Percentiles rank a stretch among this genome's conserved stretches.
Evolutionary conservation across 2,888 invertebrate genomes (phyloP).

Genomic region (Pyrochroa serraticornis): DNA sequence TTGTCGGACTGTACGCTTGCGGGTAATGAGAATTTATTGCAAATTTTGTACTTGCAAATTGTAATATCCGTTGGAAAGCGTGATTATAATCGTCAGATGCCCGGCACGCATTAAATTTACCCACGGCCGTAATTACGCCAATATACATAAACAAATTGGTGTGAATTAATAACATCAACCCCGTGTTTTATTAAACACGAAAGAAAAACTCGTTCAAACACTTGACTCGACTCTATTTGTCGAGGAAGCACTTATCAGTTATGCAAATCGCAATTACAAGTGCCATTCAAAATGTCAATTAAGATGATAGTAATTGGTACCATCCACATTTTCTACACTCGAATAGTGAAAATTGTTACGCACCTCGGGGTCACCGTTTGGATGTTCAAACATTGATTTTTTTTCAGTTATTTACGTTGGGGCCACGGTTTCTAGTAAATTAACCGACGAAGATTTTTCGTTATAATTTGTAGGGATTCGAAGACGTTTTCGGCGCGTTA

Average conservation of each 20-base stretch:
- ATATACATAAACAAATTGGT: slow-evolving; percentile 22
- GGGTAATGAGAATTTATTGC: slow-evolving; percentile 24
- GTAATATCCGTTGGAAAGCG: slow-evolving; percentile 17
- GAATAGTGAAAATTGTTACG: slow-evolving; percentile 21
- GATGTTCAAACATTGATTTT: neutral
- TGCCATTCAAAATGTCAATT: slow-evolving; percentile 27
- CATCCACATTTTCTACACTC: slow-evolving; percentile 15
- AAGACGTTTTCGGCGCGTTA: too few species aligned
- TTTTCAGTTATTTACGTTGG: neutral
- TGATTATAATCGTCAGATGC: slow-evolving; percentile 9
- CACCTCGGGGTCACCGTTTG: slow-evolving; percentile 1
- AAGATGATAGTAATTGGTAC: slow-evolving; percentile 25
- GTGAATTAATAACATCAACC: neutral
- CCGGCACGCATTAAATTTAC: slow-evolving; percentile 3
- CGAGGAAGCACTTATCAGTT: slow-evolving; percentile 23
- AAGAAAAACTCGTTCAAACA: neutral
- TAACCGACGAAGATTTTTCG: too few species aligned
- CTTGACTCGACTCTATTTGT: slow-evolving; percentile 10
- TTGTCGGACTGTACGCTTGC: too few species aligned
- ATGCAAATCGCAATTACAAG: slow-evolving; percentile 29
- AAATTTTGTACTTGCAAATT: slow-evolving; percentile 27
- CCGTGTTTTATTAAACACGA: neutral
- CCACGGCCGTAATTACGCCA: slow-evolving; percentile 12
- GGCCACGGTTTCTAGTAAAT: slow-evolving; percentile 4
- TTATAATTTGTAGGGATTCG: too few species aligned